These are phyloP conservation scores for Hystrix cristata DNA, from an alignment of 2,113 vertebrate species.

Conservation along the genomic window DNA sequence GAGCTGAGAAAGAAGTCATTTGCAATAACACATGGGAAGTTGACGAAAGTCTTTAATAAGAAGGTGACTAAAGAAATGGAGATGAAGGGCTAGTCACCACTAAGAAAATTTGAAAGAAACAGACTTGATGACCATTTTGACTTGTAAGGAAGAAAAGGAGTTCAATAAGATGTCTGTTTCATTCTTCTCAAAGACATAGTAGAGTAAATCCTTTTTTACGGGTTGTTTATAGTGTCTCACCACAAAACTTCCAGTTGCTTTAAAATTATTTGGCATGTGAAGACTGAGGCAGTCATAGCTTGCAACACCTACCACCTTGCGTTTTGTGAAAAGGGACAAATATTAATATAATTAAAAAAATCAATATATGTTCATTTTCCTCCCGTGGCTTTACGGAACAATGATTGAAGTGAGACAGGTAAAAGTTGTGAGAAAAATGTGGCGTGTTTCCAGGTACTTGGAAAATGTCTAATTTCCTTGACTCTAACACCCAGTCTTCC, in stretches of 20 bases:
- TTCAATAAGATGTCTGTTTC: neutral
- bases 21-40: conserved; percentile 26
- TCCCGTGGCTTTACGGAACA: neutral
- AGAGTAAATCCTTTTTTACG: neutral
- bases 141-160: neutral
- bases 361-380: neutral
- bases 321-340: neutral
- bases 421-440: neutral
- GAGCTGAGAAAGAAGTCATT: conserved; percentile 57
- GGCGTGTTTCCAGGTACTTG: neutral
- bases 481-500: neutral
- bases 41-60: neutral
- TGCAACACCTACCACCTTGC: fast-evolving
- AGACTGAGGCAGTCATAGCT: neutral
- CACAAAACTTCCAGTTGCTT: neutral
- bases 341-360: neutral
- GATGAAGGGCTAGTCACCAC: neutral
- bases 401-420: neutral
- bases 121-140: neutral
- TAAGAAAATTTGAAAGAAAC: neutral
- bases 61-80: neutral
- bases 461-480: neutral
- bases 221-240: neutral
- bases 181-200: neutral
- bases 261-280: neutral